Conservation (phyloP, 2,888 invertebrate species). For the Anarsia innoxiella region DNA sequence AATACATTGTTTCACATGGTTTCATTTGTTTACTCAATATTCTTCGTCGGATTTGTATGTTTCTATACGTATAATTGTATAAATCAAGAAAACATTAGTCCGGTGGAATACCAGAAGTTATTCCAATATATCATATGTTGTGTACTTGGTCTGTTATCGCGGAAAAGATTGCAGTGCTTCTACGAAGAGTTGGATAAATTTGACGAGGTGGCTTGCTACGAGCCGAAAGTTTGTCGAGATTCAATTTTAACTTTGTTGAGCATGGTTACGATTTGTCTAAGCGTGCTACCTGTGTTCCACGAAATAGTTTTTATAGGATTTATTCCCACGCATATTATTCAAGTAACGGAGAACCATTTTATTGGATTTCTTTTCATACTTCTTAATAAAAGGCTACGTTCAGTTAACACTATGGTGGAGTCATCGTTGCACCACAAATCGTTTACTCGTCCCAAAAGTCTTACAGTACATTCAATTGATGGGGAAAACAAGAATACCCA, state of each 20-base stretch:
- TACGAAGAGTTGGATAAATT: constrained; percentile 10
- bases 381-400: constrained; percentile 1
- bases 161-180: constrained; percentile 15
- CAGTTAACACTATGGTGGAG: too few relatives aligned
- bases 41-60: too few relatives aligned
- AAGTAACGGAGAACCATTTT: constrained; percentile 5
- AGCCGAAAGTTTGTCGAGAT: constrained; percentile 1
- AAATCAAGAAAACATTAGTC: too few relatives aligned
- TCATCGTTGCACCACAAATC: too few relatives aligned
- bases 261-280: background rate
- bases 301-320: background rate
- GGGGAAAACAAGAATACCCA: too few relatives aligned
- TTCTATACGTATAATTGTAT: too few relatives aligned
- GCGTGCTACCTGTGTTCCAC: background rate
- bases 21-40: too few relatives aligned
- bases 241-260: background rate
- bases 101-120: constrained; percentile 1
- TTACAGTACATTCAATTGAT: too few relatives aligned
- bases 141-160: constrained; percentile 11
- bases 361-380: constrained; percentile 4
- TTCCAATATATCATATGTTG: constrained; percentile 14
- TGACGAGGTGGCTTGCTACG: background rate
- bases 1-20: constrained; percentile 5
- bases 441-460: too few relatives aligned
- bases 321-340: constrained; percentile 2